phyloP scores from a whole-genome alignment of 2,113 vertebrate genomes.

The Tachysurus vachellii region DNA sequence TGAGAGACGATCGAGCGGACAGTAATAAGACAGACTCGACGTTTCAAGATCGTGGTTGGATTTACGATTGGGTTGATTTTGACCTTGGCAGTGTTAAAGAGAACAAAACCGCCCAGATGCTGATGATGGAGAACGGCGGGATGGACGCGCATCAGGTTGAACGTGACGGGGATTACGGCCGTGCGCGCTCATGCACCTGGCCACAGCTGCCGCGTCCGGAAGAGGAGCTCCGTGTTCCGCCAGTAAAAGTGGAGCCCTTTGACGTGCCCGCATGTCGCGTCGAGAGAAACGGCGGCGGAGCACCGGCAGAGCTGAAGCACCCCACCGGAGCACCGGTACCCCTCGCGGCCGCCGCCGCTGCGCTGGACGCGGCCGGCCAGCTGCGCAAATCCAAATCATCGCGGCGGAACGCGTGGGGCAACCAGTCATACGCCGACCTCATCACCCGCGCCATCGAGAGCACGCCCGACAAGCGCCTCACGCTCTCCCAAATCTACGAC shows the following conservation, averaged over 20 bases:
- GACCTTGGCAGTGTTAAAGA: slow-evolving; percentile 63
- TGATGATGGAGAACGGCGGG: slow-evolving; percentile 84
- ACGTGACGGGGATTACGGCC: slow-evolving; percentile 90
- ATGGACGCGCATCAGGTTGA: slow-evolving; percentile 92
- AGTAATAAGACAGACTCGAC: slow-evolving; percentile 43
- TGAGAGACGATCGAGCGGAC: slow-evolving; percentile 27
- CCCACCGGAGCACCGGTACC: slow-evolving; percentile 69
- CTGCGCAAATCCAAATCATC: slow-evolving; percentile 96
- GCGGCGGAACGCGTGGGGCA: slow-evolving; percentile 94
- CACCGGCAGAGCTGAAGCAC: slow-evolving; percentile 80
- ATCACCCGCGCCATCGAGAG: slow-evolving; percentile 98
- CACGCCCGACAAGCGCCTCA: slow-evolving; percentile 92
- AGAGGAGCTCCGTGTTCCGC: slow-evolving; percentile 67
- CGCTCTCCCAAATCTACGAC: slow-evolving; percentile 96
- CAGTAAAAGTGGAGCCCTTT: slow-evolving; percentile 71
- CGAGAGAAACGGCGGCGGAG: slow-evolving; percentile 79
- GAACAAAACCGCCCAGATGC: slow-evolving; percentile 53
- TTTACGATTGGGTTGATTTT: slow-evolving; percentile 39
- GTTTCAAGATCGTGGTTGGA: slow-evolving; percentile 44
- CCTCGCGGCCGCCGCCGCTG: slow-evolving; percentile 74
- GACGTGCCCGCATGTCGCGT: slow-evolving; percentile 74
- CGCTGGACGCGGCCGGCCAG: slow-evolving; percentile 84
- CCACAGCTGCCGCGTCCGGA: slow-evolving; percentile 88
- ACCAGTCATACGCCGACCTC: slow-evolving; percentile 96
- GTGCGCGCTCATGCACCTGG: slow-evolving; percentile 92